phyloP scores from a whole-genome alignment of 2,113 vertebrate species.

The Todiramphus chloris region DNA sequence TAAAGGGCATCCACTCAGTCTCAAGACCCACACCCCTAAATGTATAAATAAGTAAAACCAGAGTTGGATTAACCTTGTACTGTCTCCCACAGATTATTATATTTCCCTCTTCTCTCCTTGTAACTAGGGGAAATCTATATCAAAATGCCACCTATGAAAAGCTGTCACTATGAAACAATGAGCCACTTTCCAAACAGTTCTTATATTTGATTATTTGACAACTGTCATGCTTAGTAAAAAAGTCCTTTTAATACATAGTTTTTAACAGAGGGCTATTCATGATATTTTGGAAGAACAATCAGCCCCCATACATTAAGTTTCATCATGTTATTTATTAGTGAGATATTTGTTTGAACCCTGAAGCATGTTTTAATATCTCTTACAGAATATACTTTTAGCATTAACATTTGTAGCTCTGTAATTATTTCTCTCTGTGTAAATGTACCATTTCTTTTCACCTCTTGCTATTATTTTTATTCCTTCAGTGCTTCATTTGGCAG shows the following conservation, averaged over 20 bases:
- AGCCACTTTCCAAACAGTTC: background rate
- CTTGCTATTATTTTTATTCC: background rate
- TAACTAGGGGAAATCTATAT: background rate
- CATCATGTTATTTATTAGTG: background rate
- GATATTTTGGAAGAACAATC: background rate
- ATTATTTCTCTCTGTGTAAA: background rate
- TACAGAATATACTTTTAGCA: constrained; percentile 15
- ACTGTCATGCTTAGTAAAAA: background rate
- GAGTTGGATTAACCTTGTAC: background rate
- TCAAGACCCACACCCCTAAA: background rate
- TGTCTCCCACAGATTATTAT: background rate
- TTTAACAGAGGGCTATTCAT: background rate
- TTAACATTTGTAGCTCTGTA: background rate
- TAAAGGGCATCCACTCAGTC: background rate
- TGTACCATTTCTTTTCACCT: background rate
- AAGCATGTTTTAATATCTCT: constrained; percentile 17
- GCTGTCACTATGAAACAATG: background rate
- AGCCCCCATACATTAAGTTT: background rate
- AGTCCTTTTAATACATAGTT: background rate
- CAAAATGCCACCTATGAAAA: background rate
- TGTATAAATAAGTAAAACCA: background rate
- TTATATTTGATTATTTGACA: background rate
- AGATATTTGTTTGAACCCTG: background rate
- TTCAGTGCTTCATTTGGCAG: background rate
- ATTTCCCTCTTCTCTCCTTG: background rate